Base-by-base conservation (phyloP, 2,888 invertebrate species). In the Latrodectus hesperus region DNA sequence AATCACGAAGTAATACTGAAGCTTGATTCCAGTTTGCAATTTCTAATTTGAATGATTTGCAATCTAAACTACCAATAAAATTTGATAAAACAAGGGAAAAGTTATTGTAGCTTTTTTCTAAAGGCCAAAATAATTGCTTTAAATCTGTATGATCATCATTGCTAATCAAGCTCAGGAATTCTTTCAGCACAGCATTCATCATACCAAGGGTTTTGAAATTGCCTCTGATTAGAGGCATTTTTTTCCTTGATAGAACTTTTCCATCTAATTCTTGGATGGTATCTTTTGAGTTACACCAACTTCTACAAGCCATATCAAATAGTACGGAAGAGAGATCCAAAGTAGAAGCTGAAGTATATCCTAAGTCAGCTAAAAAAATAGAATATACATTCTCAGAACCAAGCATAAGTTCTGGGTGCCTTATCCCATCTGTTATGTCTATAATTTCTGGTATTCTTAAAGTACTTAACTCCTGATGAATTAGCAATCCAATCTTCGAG, bases 331-430 rank as follows among this genome's bases (percentile, higher is more conserved):
- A 51, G 22, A 85, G 60, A 60, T 86, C 86, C 14, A 83, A 55
- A 12, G 82, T 81, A n/a, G 71, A 64, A 5, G 73, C 52, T 16
- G 75, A 79, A 16, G 83, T 82, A 71, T 67, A 86, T 14, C 72
- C 80, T 9, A 89, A 75, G 67, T 89, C 89, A 49, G 86, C 79
- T 52, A 86, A 76, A 75, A 89, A 79, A 51, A 86, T 79, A 0
- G 86, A 75, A 68, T 83, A 84, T 12, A 86, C 80, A 22, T 89
- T 83, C 16, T 83, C 65, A 26, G 82, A 86, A 6, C 83, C 86
- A 11, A 70, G 67, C n/a, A 89, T 26, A 12, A 86, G 53, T 52
- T 89, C 78, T 12, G 81, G 79, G 71, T 79, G 82, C 10, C 55
- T 17, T 22, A 80, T 52, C 11, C 74, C 68, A 65, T 77, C 83